These are phyloP conservation scores for Zaprionus kolodkinae DNA, from an alignment of 1,140 invertebrate species.

Conservation along the genomic window DNA sequence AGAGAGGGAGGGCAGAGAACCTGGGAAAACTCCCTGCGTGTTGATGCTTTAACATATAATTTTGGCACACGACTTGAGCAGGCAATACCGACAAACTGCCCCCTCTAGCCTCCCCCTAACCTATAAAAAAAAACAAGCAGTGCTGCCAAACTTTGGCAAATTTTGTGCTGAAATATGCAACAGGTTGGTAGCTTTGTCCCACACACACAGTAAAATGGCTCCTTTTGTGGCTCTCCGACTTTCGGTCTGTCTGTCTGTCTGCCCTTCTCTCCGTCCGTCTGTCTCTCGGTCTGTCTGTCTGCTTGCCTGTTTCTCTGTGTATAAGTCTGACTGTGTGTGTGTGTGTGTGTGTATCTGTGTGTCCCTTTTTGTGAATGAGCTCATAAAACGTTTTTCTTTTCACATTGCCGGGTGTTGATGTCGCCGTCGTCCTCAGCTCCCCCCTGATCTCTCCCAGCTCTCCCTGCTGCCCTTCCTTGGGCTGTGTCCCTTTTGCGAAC, in stretches of 20 bases:
- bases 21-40: conserved; percentile 29
- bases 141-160: conserved; percentile 56
- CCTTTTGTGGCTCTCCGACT: conserved; percentile 19
- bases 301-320: conserved; percentile 18
- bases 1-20: conserved; percentile 10
- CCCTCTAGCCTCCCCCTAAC: not conserved
- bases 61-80: conserved; percentile 60
- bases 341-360: conserved; percentile 40
- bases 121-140: conserved; percentile 4
- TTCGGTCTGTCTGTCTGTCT: conserved; percentile 13
- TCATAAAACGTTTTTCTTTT: conserved; percentile 83
- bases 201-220: conserved; percentile 26
- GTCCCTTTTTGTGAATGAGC: conserved; percentile 80
- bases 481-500: conserved; percentile 55
- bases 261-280: conserved; percentile 6
- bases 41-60: conserved; percentile 70
- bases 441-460: conserved; percentile 13
- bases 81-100: not conserved
- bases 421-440: conserved; percentile 53
- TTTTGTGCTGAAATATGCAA: conserved; percentile 60
- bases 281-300: not conserved
- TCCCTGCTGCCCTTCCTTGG: conserved; percentile 25
- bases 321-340: conserved; percentile 18
- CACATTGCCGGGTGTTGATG: conserved; percentile 77
- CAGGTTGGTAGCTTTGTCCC: conserved; percentile 75